Evolutionary conservation across 2,888 invertebrate species (phyloP), one percentile per base, ranked within the genome.

Genomic region (Seira ritae): DNA sequence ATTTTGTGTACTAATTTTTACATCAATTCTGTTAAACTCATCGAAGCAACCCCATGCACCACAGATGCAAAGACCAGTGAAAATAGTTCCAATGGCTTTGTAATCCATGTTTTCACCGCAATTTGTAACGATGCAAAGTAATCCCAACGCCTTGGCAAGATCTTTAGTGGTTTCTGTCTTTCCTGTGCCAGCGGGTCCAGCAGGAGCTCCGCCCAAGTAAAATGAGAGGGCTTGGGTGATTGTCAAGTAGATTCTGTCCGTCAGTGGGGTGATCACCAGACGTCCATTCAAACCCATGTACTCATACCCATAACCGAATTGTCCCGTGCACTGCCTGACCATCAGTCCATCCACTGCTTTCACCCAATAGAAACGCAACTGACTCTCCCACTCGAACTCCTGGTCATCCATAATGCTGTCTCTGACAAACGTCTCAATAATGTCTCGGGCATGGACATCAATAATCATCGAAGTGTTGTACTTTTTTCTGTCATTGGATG

Each of bases 41-140:
- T 98, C 97, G 90, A 98, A 98, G 90, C 97, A 31, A 4, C 31
- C 31, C 31, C 31, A 31, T 2, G 31, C 31, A 31, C 8, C 8
- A 31, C 8, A 31, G 8, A 31, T 31, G 8, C 8, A 31, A 2
- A 31, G 31, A 0, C 96, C 94, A 0, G 95, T 94, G 3, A 96
- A 91, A 86, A 95, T 96, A 55, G 94, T 94, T 4, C 94, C 94
- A 70, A 96, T 94, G 1, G 97, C 96, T 87, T 95, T 93, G 90
- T 94, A 96, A 91, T 97, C 97, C 96, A 97, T 97, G 19, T 96
- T 96, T 91, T 97, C 97, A 0, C 97, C 97, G 90, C 98, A 98
- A 91, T 98, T 85, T 6, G 79, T 91, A 22, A 87, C 87, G n/a
- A 85, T 67, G 46, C 84, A 84, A 1, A 87, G 74, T 6, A 85